Evolutionary conservation across 2,113 vertebrate species (phyloP).

Genomic region (Casuarius casuarius): DNA sequence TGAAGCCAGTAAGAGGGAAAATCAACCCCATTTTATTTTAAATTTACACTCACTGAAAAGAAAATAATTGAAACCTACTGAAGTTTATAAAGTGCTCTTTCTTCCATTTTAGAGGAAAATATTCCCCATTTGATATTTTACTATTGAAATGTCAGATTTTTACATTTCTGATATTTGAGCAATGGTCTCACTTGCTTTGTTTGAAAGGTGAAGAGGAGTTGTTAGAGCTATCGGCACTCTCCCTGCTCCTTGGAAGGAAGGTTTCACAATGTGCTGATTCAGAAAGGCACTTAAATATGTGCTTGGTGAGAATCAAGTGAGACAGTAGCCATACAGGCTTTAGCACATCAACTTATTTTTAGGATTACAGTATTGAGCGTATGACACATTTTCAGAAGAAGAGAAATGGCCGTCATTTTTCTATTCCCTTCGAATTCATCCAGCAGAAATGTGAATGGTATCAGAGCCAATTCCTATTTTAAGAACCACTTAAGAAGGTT

Average conservation of each 20-base stretch:
- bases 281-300: neutral
- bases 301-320: neutral
- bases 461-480: slow-evolving; percentile 23
- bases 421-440: slow-evolving; percentile 22
- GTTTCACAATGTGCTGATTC: neutral
- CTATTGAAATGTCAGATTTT: neutral
- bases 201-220: neutral
- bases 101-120: neutral
- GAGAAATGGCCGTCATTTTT: neutral
- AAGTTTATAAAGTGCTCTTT: neutral
- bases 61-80: neutral
- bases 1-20: neutral
- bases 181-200: neutral
- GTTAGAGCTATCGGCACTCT: neutral
- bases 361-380: neutral
- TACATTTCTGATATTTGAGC: neutral
- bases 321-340: slow-evolving; percentile 43
- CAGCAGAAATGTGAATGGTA: neutral
- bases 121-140: neutral
- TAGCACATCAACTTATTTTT: slow-evolving; percentile 28
- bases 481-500: neutral
- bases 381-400: slow-evolving; percentile 46
- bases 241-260: neutral
- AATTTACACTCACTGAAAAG: neutral
- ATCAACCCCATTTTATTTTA: neutral